These are phyloP conservation scores for Xylocampa areola DNA, from an alignment of 2,888 invertebrate species.

Conservation along the genomic window DNA sequence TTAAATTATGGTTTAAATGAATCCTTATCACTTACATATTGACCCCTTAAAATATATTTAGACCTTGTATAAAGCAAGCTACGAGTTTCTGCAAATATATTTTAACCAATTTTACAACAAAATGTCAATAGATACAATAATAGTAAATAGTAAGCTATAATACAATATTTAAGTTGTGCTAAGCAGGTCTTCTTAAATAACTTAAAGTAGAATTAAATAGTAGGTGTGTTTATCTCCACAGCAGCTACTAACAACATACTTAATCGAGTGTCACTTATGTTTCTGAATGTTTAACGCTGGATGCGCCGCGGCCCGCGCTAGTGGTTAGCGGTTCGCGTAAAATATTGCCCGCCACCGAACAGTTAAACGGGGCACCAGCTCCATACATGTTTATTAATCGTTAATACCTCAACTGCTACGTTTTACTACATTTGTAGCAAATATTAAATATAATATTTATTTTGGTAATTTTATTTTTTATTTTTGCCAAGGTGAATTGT, in stretches of 20 bases:
- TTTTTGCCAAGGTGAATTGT: too few species aligned
- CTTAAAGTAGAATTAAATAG: neutral
- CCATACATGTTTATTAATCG: constrained; percentile 41
- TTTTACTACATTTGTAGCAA: constrained; percentile 2
- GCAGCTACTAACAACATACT: constrained; percentile 2
- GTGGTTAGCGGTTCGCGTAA: constrained; percentile 45
- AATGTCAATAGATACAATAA: too few species aligned
- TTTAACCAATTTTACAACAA: too few species aligned
- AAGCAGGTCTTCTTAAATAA: neutral
- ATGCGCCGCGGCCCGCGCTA: constrained; percentile 29
- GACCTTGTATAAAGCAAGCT: too few species aligned
- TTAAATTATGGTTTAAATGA: too few species aligned
- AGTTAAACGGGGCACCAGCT: constrained; percentile 37
- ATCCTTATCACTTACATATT: too few species aligned
- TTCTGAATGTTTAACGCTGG: constrained; percentile 36
- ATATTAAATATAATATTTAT: neutral
- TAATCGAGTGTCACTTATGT: constrained; percentile 33
- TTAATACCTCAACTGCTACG: constrained; percentile 26
- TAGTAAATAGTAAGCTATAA: too few species aligned
- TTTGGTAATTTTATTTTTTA: neutral
- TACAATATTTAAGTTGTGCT: too few species aligned
- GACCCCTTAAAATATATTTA: too few species aligned
- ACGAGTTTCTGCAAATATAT: too few species aligned
- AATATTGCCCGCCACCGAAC: constrained; percentile 38
- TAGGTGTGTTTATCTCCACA: constrained; percentile 3